Evolutionary conservation across 2,113 vertebrate genomes (phyloP), one percentile per base, ranked within the genome.

Genomic region (Phylloscopus trochilus): DNA sequence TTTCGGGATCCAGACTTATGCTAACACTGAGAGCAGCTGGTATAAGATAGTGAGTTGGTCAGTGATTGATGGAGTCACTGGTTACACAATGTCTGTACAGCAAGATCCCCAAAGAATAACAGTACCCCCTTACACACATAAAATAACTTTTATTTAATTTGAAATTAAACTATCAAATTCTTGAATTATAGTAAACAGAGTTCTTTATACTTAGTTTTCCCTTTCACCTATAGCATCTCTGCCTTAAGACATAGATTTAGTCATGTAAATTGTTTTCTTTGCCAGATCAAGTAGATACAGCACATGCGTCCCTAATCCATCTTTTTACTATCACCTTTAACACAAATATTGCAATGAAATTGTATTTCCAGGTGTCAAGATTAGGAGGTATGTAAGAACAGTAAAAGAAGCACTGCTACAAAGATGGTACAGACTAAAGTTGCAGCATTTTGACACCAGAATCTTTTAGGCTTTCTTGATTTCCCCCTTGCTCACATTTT

Each of bases 71-170:
- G 5, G 6, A 7, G 7, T 41, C 23, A 31, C 10, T 47, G 15
- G 1, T 51, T 63, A n/a, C 7, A 21, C 4, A 1, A 72, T 39
- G 33, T 51, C 9, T 35, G 3, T n/a, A 39, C 14, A 78, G 5
- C 10, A 78, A 60, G 19, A 51, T 51, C 4, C 7, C 3, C 15
- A 47, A 44, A 62, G 27, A 33, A 78, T 39, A 58, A 60, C 5
- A 27, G 6, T 12, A 9, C 1, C 1, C 0, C 2, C 6, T 18
- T 6, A 52, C 4, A 66, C 1, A 31, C 2, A 37, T 9, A 44
- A 51, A 78, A 51, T 18, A 24, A 11, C 31, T 21, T n/a, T 27
- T 15, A 31, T 55, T 66, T 56, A 11, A 31, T 51, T 74, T 69
- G 5, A 44, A 87, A 81, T 80, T 1, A 44, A 89, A 53, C 16